Percentiles rank a stretch among this genome's conserved stretches.
Evolutionary conservation across 2,888 invertebrate species (phyloP).

Genomic region (Eremobia ochroleuca): DNA sequence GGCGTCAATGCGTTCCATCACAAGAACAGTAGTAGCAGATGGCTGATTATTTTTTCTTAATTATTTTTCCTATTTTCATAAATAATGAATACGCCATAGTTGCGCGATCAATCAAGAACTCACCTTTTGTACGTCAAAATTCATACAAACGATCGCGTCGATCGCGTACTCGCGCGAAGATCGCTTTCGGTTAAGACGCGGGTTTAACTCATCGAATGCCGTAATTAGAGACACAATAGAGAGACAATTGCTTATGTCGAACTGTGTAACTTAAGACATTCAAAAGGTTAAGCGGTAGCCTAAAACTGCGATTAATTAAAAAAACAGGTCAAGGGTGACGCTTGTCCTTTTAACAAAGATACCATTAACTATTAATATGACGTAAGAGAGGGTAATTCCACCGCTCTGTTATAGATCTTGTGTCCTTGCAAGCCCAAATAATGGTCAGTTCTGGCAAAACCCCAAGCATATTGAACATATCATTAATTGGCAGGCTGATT

Average conservation of each 20-base stretch:
- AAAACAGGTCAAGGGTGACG: constrained; percentile 3
- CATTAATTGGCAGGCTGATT: constrained; percentile 32
- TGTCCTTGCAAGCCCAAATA: constrained; percentile 46
- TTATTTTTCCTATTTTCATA: too few relatives aligned
- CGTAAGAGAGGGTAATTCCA: constrained; percentile 18
- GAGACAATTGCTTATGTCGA: too few relatives aligned
- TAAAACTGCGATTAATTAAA: neutral
- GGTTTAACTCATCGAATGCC: too few relatives aligned
- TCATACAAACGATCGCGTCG: neutral
- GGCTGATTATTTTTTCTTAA: too few relatives aligned
- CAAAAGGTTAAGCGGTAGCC: too few relatives aligned
- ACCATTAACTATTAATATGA: constrained; percentile 24
- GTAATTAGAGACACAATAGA: too few relatives aligned
- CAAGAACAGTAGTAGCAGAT: neutral
- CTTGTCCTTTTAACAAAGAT: constrained; percentile 12
- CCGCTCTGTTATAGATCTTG: constrained; percentile 9
- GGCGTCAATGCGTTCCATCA: neutral
- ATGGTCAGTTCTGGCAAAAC: constrained; percentile 43
- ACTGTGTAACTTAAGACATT: too few relatives aligned
- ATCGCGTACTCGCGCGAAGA: neutral
- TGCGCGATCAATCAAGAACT: neutral
- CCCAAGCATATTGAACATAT: constrained; percentile 49
- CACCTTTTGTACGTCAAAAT: neutral
- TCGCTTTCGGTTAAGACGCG: too few relatives aligned
- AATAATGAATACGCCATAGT: too few relatives aligned